A percentile compares a stretch with the other conserved stretches of the same genome.
phyloP scores from a whole-genome alignment of 2,113 vertebrate genomes.

The Cephalopholis sonnerati region DNA sequence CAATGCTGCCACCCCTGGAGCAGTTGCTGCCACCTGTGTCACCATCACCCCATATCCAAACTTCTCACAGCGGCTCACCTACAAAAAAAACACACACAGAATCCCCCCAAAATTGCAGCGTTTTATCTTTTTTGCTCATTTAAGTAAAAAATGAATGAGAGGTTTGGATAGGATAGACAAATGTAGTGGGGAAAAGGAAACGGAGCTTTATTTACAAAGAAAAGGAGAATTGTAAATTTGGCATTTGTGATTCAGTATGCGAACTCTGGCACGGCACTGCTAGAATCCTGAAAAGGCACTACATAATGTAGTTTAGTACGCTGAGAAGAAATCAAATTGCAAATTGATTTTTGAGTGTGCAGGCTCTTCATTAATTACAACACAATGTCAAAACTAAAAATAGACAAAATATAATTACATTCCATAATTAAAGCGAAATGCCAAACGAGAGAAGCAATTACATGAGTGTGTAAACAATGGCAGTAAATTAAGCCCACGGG shows the following conservation, averaged over 20 bases:
- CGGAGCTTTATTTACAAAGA: neutral
- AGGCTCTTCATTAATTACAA: conserved; percentile 50
- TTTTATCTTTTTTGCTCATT: neutral
- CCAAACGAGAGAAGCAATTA: conserved; percentile 53
- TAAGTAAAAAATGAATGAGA: neutral
- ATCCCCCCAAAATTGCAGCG: neutral
- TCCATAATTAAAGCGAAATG: conserved; percentile 58
- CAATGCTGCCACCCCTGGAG: conserved; percentile 88
- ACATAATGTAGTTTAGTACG: neutral
- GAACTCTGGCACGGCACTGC: conserved; percentile 3
- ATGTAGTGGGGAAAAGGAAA: neutral
- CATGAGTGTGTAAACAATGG: conserved; percentile 55
- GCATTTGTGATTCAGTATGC: neutral
- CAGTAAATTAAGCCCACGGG: conserved; percentile 58
- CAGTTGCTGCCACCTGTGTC: conserved; percentile 91
- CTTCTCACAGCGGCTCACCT: conserved; percentile 92
- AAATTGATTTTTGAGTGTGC: conserved; percentile 51
- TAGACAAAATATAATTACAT: conserved; percentile 59
- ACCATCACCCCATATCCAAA: conserved; percentile 91
- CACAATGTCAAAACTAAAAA: conserved; percentile 59
- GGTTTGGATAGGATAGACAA: neutral
- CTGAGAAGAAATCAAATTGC: conserved; percentile 24
- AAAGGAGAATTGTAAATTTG: neutral
- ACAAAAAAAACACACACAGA: conserved; percentile 28
- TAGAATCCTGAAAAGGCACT: conserved; percentile 16